phyloP scores from a whole-genome alignment of 2,797 vertebrate genomes.

The Erithacus rubecula region DNA sequence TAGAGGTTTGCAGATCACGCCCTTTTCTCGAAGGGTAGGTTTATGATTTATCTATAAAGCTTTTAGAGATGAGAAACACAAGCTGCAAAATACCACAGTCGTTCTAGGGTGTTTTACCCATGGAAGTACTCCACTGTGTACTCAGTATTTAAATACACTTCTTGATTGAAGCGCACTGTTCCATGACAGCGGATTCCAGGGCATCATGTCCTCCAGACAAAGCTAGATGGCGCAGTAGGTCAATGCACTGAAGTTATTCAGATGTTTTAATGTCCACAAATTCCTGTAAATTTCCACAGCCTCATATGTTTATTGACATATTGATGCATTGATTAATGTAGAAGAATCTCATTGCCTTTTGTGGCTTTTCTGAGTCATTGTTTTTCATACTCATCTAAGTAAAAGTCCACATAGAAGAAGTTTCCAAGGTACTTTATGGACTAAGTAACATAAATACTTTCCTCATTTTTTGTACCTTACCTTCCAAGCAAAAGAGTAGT shows the following conservation, averaged over 20 bases:
- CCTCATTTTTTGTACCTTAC: not conserved
- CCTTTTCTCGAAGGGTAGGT: not conserved
- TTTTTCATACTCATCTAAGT: not conserved
- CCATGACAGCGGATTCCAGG: not conserved
- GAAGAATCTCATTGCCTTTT: not conserved
- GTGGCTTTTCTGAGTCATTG: not conserved
- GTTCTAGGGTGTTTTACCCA: not conserved
- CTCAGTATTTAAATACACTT: not conserved
- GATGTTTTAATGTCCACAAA: not conserved
- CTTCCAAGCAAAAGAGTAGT: not conserved
- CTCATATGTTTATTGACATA: not conserved
- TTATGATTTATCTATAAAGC: not conserved
- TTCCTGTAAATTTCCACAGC: conserved; percentile 54
- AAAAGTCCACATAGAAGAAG: not conserved
- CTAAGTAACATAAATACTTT: not conserved
- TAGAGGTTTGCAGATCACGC: not conserved
- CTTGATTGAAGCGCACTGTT: not conserved
- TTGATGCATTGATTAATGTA: not conserved
- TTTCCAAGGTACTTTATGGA: not conserved
- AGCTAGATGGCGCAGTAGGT: conserved; percentile 69
- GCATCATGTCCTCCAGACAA: not conserved
- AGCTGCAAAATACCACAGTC: not conserved
- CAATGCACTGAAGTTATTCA: not conserved
- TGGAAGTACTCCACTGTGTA: not conserved
- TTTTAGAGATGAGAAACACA: not conserved